Percentiles rank a stretch among this genome's conserved stretches.
These are phyloP conservation scores for Ophioderma brevispina DNA, from an alignment of 35 echinoderm and acorn worm genomes.

Conservation along the genomic window DNA sequence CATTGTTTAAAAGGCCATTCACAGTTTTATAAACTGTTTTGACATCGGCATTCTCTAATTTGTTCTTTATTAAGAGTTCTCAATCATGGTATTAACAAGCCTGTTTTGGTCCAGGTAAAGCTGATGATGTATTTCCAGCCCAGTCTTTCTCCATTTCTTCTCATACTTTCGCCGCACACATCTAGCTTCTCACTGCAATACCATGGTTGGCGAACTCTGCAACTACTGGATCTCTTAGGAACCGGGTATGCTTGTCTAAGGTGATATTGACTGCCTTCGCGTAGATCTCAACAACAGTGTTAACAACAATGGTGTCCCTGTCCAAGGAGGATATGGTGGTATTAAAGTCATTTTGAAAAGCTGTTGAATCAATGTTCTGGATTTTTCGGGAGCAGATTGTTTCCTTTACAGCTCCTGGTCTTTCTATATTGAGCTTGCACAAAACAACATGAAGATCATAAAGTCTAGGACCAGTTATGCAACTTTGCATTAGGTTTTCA, in stretches of 20 bases:
- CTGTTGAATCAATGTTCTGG: background rate
- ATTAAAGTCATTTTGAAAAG: background rate
- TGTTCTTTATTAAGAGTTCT: too few relatives aligned
- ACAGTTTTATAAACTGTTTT: background rate
- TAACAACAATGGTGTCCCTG: background rate
- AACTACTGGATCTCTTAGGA: background rate
- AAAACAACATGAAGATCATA: background rate
- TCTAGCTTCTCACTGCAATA: background rate
- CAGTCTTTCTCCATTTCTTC: too few relatives aligned
- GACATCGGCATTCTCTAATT: background rate
- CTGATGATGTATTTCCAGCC: too few relatives aligned
- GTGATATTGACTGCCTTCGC: too few relatives aligned
- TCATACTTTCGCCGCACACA: background rate
- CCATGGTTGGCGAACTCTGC: background rate
- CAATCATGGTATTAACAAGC: too few relatives aligned
- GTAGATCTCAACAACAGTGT: background rate
- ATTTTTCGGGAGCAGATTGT: background rate
- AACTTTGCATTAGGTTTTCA: too few relatives aligned
- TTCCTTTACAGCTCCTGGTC: background rate
- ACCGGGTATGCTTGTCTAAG: background rate
- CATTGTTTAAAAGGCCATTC: too few relatives aligned
- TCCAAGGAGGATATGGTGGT: too few relatives aligned
- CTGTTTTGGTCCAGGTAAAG: too few relatives aligned
- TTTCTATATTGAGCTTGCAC: background rate
- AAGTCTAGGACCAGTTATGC: background rate